phyloP scores from a whole-genome alignment of 2,888 invertebrate genomes.

The Lydus trimaculatus region DNA sequence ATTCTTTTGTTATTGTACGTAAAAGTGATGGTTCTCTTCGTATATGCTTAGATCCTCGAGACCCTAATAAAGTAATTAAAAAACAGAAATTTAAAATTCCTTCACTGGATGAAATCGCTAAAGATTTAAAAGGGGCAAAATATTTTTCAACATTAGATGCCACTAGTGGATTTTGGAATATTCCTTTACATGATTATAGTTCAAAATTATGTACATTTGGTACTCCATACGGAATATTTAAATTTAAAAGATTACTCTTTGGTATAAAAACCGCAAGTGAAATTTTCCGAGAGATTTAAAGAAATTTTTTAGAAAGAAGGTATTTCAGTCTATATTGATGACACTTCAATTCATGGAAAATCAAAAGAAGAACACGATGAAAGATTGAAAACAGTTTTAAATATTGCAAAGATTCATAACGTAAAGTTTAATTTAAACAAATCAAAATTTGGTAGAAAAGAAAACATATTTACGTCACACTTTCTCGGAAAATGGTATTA shows the following conservation, averaged over 20 bases:
- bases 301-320: slow-evolving; percentile 20
- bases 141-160: background rate
- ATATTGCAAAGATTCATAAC: too few species aligned
- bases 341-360: slow-evolving; percentile 29
- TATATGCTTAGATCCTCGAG: slow-evolving; percentile 33
- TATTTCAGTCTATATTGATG: slow-evolving; percentile 35
- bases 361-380: slow-evolving; percentile 28
- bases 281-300: slow-evolving; percentile 20
- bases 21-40: slow-evolving; percentile 19
- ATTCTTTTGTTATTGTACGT: slow-evolving; percentile 21
- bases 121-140: background rate
- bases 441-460: too few species aligned
- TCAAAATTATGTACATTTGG: slow-evolving; percentile 2
- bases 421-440: too few species aligned
- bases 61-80: slow-evolving; percentile 37
- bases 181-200: background rate
- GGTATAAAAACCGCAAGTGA: slow-evolving; percentile 21
- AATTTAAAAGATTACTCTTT: slow-evolving; percentile 22
- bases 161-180: background rate
- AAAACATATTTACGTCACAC: too few species aligned
- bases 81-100: slow-evolving; percentile 35
- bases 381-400: slow-evolving; percentile 27
- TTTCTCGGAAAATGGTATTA: too few species aligned
- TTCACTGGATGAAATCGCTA: slow-evolving; percentile 32
- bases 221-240: slow-evolving; percentile 30